Conservation (phyloP, 92 coral and sea anemone species). For the Paragorgia papillata region DNA sequence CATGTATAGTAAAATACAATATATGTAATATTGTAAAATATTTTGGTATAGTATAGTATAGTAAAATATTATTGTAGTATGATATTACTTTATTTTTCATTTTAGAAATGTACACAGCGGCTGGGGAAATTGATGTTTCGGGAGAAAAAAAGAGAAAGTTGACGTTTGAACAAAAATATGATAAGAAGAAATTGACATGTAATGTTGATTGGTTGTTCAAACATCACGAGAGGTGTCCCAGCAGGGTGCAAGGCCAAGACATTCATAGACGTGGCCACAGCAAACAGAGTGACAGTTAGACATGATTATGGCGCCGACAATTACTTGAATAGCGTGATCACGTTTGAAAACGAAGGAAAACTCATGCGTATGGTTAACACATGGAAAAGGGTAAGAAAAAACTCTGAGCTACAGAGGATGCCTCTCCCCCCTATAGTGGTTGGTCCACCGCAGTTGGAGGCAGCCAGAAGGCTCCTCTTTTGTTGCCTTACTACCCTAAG, state of each 20-base stretch:
- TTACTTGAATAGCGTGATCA: background rate
- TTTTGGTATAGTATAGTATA: too few species aligned
- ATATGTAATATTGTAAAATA: too few species aligned
- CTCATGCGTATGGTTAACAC: constrained; percentile 14
- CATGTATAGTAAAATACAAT: too few species aligned
- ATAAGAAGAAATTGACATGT: constrained; percentile 1
- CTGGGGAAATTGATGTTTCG: background rate
- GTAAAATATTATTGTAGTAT: too few species aligned
- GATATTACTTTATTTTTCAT: too few species aligned
- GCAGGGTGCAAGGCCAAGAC: constrained; percentile 10
- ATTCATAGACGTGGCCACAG: background rate
- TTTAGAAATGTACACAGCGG: background rate
- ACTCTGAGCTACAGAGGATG: too few species aligned
- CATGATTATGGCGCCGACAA: constrained; percentile 1
- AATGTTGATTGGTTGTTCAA: background rate
- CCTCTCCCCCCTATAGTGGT: too few species aligned
- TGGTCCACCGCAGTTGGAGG: too few species aligned
- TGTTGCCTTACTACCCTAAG: too few species aligned
- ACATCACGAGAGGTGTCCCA: constrained; percentile 13
- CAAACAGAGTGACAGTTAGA: background rate
- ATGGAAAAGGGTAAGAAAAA: constrained; percentile 23
- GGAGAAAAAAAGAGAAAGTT: background rate
- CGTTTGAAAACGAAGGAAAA: constrained; percentile 17
- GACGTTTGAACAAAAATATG: background rate
- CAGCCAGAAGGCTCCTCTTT: too few species aligned